Evolutionary conservation across 2,888 invertebrate genomes (phyloP).

Genomic region (Chloroclystis v-ata): DNA sequence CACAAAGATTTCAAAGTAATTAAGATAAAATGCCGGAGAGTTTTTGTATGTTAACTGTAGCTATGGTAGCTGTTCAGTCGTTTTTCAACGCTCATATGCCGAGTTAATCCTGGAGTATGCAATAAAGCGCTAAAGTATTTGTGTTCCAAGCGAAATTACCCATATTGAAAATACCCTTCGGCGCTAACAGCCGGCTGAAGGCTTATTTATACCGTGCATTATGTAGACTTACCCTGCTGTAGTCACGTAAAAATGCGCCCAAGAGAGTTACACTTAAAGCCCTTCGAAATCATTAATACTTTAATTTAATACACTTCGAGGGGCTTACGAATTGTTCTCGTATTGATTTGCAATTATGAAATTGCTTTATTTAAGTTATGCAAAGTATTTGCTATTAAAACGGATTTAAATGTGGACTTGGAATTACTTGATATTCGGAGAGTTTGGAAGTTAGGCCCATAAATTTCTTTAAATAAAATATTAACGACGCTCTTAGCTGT

Average conservation of each 20-base stretch:
- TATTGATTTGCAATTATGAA: slow-evolving; percentile 60
- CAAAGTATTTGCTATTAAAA: slow-evolving; percentile 53
- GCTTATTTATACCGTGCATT: slow-evolving; percentile 66
- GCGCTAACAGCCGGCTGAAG: slow-evolving; percentile 67
- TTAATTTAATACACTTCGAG: slow-evolving; percentile 45
- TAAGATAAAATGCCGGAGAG: slow-evolving; percentile 73
- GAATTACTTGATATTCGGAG: slow-evolving; percentile 37
- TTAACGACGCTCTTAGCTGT: slow-evolving; percentile 37
- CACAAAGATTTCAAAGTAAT: slow-evolving; percentile 76
- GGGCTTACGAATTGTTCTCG: slow-evolving; percentile 46
- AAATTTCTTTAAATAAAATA: slow-evolving; percentile 35
- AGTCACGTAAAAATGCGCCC: slow-evolving; percentile 47
- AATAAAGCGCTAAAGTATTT: slow-evolving; percentile 76
- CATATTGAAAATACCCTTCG: slow-evolving; percentile 76
- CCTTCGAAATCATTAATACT: slow-evolving; percentile 47
- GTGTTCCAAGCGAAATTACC: slow-evolving; percentile 74
- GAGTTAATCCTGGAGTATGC: slow-evolving; percentile 74
- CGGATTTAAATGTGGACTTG: slow-evolving; percentile 40
- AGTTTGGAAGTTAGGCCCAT: slow-evolving; percentile 37
- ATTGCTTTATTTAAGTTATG: slow-evolving; percentile 52
- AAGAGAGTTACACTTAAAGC: slow-evolving; percentile 45
- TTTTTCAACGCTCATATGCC: slow-evolving; percentile 73
- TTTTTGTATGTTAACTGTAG: slow-evolving; percentile 68
- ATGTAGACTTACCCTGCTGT: slow-evolving; percentile 45
- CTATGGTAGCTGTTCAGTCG: slow-evolving; percentile 50